A percentile compares a stretch with the other conserved stretches of the same genome.
Evolutionary conservation across 2,797 vertebrate genomes (phyloP).

Genomic region (Typhlichthys eigenmanni): DNA sequence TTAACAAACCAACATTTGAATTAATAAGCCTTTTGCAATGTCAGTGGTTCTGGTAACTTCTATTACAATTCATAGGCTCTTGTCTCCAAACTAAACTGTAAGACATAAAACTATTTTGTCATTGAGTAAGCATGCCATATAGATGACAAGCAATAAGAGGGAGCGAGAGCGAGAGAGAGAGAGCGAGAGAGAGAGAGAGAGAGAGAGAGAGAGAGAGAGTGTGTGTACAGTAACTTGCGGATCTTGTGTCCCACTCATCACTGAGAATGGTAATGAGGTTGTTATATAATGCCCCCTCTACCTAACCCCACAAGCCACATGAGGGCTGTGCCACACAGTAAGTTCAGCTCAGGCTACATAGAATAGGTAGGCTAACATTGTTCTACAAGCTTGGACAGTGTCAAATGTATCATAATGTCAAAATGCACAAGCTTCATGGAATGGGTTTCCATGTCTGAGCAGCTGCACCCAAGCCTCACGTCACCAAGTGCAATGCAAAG

Average conservation of each 20-base stretch:
- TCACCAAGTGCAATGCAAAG: too few species aligned
- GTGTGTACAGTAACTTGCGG: neutral
- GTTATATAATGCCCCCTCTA: slow-evolving; percentile 44
- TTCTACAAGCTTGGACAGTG: slow-evolving; percentile 22
- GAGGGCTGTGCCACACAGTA: slow-evolving; percentile 39
- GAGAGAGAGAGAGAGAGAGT: neutral
- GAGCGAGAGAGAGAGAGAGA: neutral
- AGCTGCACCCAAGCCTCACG: too few species aligned
- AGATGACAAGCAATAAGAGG: neutral
- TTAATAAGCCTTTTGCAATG: neutral
- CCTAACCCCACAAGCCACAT: slow-evolving; percentile 27
- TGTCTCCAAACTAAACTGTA: neutral
- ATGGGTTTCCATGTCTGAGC: too few species aligned
- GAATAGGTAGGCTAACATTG: slow-evolving; percentile 50
- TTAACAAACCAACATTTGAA: neutral
- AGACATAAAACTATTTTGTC: neutral
- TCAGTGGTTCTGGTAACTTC: too few species aligned
- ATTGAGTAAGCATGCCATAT: slow-evolving; percentile 1
- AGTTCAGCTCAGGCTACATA: slow-evolving; percentile 51
- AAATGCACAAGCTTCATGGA: too few species aligned
- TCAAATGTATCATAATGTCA: too few species aligned
- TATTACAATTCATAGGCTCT: neutral
- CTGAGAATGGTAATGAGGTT: slow-evolving; percentile 32
- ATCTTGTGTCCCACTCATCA: slow-evolving; percentile 5
- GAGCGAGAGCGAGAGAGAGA: slow-evolving; percentile 5